Conservation (phyloP, 1,140 invertebrate species). For the Cydia pomonella region DNA sequence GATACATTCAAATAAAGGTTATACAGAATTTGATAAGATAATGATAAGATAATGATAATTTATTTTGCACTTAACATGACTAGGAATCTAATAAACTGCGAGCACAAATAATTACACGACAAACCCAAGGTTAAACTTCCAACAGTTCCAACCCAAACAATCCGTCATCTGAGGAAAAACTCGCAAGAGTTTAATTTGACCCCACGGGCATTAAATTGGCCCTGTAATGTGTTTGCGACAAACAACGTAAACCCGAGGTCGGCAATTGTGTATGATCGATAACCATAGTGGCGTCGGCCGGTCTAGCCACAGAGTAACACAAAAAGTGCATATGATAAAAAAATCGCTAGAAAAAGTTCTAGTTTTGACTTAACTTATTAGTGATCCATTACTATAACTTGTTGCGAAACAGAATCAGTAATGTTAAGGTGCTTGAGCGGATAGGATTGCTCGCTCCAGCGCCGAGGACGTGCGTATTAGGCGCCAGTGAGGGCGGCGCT, state of each 20-base stretch:
- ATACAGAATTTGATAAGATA: too few species aligned
- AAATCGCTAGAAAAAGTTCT: neutral
- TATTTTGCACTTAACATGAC: too few species aligned
- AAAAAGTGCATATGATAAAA: neutral
- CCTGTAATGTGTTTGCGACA: constrained; percentile 35
- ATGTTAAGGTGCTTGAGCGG: too few species aligned
- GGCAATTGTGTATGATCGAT: constrained; percentile 48
- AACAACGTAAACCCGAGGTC: constrained; percentile 41
- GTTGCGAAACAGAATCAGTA: too few species aligned
- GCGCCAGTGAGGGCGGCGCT: too few species aligned
- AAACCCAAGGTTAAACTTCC: neutral
- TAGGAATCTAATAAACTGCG: too few species aligned
- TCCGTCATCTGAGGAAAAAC: neutral
- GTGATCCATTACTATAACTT: too few species aligned
- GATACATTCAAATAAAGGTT: too few species aligned
- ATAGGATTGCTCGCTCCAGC: too few species aligned
- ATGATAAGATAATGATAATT: too few species aligned
- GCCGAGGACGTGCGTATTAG: too few species aligned
- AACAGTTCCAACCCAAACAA: neutral
- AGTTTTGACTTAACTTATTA: too few species aligned
- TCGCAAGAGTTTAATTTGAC: constrained; percentile 23
- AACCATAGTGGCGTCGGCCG: constrained; percentile 34
- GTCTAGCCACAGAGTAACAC: constrained; percentile 30
- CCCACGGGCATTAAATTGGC: neutral
- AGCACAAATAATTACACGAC: neutral